Evolutionary conservation across 2,888 invertebrate genomes (phyloP), one percentile per base, ranked within the genome.

Genomic region (Acleris holmiana): DNA sequence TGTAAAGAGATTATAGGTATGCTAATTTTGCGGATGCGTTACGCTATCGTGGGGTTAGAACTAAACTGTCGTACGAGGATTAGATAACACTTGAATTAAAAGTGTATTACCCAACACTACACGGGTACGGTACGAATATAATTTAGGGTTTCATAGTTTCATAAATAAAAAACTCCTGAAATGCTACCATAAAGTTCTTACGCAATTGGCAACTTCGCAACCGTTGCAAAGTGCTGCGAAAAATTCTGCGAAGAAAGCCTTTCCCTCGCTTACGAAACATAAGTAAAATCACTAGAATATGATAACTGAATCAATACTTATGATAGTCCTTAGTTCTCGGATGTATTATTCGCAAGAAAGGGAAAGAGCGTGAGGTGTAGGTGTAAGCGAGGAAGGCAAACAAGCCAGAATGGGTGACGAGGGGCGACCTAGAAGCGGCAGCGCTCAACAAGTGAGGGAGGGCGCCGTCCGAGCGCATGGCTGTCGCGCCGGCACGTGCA

Each of bases 401-500:
- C 73, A 70, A 71, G 70, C 73, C 67, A 58, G 67, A 68, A 69
- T 63, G 69, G 68, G 70, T 62, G 56, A 57, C 63, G 62, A 50
- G 73, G 74, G 74, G 74, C 75, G 77, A 79, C 76, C 76, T 77
- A 84, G 80, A 81, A 75, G 74, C 35, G 35, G 35, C 67, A 67
- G 70, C 68, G 83, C 79, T 87, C 90, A 91, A 90, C 91, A 90
- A 90, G 90, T 90, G 86, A 80, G 84, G 75, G 70, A 67, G 67
- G 70, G 60, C 79, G 82, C 82, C 78, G 82, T 79, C 78, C 80
- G 78, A 71, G 83, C 87, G 88, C 87, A 85, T 85, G 85, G 86
- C 86, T 83, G n/a, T n/a, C n/a, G n/a, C 85, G 86, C 80, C 83
- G 89, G 91, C 89, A 88, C 89, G 89, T 90, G 87, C 83, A 83